Evolutionary conservation across 2,888 invertebrate species (phyloP).

Genomic region (Eucera pruinosa): DNA sequence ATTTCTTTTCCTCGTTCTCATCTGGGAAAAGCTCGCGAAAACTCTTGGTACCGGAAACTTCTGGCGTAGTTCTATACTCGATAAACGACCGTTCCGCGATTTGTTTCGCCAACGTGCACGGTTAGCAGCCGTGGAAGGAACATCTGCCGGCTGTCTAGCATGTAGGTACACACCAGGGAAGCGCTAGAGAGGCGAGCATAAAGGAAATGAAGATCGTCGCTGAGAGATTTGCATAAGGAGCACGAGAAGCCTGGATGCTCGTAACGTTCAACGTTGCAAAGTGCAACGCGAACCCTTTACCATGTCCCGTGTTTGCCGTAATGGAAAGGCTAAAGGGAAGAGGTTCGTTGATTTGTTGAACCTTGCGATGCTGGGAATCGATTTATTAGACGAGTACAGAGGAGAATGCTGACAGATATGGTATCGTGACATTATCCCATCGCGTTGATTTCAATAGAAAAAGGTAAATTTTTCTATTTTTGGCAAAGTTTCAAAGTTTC

Average conservation of each 20-base stretch:
- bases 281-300: slow-evolving; percentile 35
- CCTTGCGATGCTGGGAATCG: slow-evolving; percentile 20
- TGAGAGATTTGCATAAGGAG: slow-evolving; percentile 50
- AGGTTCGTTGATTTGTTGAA: slow-evolving; percentile 40
- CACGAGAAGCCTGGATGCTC: slow-evolving; percentile 22
- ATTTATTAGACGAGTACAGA: slow-evolving; percentile 50
- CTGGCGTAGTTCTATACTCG: slow-evolving; percentile 12
- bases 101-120: slow-evolving; percentile 25
- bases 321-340: slow-evolving; percentile 48
- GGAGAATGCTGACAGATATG: too few species aligned
- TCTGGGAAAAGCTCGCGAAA: not conserved
- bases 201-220: slow-evolving; percentile 53
- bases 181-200: slow-evolving; percentile 13
- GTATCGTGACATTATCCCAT: too few species aligned
- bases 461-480: too few species aligned
- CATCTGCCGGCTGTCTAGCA: slow-evolving; percentile 45
- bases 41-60: not conserved
- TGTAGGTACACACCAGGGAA: slow-evolving; percentile 34
- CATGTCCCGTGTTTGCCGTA: slow-evolving; percentile 32
- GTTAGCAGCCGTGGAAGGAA: slow-evolving; percentile 2
- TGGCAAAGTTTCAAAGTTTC: too few species aligned
- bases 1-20: not conserved
- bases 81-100: slow-evolving; percentile 35
- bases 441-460: too few species aligned
- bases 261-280: slow-evolving; percentile 36